Conservation (phyloP, 2,888 invertebrate species). For the Eupithecia vulgata region DNA sequence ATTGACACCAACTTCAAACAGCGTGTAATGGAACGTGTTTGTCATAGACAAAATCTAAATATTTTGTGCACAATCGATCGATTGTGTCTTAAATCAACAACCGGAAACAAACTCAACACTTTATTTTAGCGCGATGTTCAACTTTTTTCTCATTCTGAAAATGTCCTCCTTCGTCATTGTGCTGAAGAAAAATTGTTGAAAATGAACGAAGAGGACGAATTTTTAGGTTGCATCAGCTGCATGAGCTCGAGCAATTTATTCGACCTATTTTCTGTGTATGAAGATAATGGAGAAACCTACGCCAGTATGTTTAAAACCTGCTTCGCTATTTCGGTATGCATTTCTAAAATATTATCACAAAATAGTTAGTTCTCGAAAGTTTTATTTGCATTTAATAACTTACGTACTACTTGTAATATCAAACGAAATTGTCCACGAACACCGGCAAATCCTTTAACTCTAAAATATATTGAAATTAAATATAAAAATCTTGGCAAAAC, state of each 20-base stretch:
- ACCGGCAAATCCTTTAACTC: background rate
- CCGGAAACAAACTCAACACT: conserved; percentile 37
- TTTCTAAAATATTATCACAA: conserved; percentile 27
- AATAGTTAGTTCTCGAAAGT: conserved; percentile 16
- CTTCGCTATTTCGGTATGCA: conserved; percentile 71
- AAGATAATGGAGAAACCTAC: conserved; percentile 73
- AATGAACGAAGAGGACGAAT: conserved; percentile 74
- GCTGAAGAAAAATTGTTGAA: conserved; percentile 43
- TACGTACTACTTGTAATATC: background rate
- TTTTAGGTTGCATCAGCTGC: conserved; percentile 81
- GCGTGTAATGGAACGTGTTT: conserved; percentile 32
- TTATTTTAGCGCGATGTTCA: conserved; percentile 47
- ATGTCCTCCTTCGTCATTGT: conserved; percentile 54
- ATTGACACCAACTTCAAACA: background rate
- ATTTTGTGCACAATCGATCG: conserved; percentile 14
- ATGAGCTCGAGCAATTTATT: conserved; percentile 77
- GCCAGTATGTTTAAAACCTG: conserved; percentile 78
- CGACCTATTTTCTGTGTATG: conserved; percentile 78
- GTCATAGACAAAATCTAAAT: background rate
- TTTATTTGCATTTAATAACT: background rate
- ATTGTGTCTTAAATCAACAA: background rate
- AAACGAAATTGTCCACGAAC: background rate
- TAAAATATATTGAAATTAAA: background rate
- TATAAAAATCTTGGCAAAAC: background rate
- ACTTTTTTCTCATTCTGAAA: conserved; percentile 46